Conservation (phyloP, 2,797 vertebrate species). For the Ispidina picta region DNA sequence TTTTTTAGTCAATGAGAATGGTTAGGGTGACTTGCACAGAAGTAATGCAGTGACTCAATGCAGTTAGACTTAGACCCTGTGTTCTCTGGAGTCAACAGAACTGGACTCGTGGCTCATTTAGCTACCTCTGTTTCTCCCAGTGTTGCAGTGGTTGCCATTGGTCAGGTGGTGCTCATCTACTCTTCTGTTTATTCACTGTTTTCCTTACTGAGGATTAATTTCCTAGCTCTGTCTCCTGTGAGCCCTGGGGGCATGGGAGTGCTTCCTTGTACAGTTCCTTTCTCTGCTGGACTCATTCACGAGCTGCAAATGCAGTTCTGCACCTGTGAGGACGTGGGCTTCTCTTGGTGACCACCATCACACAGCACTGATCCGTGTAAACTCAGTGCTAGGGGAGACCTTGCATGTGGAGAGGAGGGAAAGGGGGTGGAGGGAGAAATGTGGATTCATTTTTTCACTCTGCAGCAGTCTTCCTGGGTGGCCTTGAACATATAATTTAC, state of each 20-base stretch:
- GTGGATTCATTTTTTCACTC: neutral
- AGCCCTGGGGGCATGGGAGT: neutral
- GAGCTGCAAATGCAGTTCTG: neutral
- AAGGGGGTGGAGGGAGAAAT: constrained; percentile 4
- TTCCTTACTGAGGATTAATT: neutral
- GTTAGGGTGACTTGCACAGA: neutral
- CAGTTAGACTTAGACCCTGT: neutral
- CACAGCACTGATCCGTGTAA: neutral
- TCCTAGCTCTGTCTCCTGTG: neutral
- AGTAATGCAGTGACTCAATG: neutral
- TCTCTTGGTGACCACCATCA: neutral
- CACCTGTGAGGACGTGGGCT: neutral
- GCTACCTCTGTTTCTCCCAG: neutral
- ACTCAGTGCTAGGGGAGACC: neutral
- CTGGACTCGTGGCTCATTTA: neutral
- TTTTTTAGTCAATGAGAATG: neutral
- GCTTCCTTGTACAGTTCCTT: neutral
- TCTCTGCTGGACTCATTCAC: neutral
- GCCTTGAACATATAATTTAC: constrained; percentile 9
- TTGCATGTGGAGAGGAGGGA: neutral
- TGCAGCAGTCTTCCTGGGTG: constrained; percentile 39
- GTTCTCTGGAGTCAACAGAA: neutral
- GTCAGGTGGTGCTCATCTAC: neutral
- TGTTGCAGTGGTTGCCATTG: neutral
- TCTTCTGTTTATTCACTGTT: neutral